These are phyloP conservation scores for Patella depressa DNA, from an alignment of 2,888 invertebrate genomes.

Conservation along the genomic window DNA sequence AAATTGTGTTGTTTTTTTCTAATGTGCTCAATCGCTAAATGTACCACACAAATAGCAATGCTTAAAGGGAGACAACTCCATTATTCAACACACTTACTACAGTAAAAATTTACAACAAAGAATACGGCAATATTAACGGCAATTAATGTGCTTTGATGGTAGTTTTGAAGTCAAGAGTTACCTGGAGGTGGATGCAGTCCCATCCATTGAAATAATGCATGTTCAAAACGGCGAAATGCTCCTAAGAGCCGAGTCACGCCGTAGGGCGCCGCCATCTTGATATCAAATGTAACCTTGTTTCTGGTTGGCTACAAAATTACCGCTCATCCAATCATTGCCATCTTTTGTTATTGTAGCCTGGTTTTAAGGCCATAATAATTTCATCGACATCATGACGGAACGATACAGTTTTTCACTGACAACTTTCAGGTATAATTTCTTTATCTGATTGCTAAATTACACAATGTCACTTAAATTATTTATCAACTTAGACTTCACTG, in stretches of 20 bases:
- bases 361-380: neutral
- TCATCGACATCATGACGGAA: conserved; percentile 57
- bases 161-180: neutral
- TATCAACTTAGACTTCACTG: too few species aligned
- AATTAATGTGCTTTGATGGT: neutral
- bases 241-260: conserved; percentile 26
- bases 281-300: neutral
- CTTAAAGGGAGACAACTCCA: neutral
- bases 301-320: conserved; percentile 12
- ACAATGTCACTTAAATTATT: too few species aligned
- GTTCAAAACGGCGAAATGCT: conserved; percentile 14
- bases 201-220: conserved; percentile 16
- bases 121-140: too few species aligned
- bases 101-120: too few species aligned
- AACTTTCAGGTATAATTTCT: conserved; percentile 79
- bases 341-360: neutral
- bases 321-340: conserved; percentile 3
- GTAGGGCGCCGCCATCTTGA: conserved; percentile 22
- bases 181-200: conserved; percentile 18
- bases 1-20: too few species aligned
- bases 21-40: too few species aligned
- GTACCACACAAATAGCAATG: too few species aligned
- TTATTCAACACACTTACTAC: too few species aligned
- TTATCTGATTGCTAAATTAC: neutral
- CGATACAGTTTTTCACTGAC: conserved; percentile 96